Percentiles rank a stretch among this genome's conserved stretches.
These are phyloP conservation scores for Tenthredo amoena DNA, from an alignment of 2,888 invertebrate species.

Conservation along the genomic window DNA sequence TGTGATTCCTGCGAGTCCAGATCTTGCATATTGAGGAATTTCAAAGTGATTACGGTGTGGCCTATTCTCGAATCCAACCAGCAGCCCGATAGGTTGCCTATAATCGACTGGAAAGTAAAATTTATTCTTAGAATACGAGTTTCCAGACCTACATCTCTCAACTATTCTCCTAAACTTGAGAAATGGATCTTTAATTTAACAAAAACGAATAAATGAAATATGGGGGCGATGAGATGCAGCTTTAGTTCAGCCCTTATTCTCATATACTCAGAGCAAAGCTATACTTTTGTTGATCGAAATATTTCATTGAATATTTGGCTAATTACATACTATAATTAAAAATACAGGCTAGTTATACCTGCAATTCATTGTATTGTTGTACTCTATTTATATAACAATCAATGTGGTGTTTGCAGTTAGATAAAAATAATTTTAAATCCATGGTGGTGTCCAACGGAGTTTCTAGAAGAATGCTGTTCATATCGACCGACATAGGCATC, in stretches of 20 bases:
- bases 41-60: slow-evolving; percentile 59
- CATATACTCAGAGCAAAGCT: background rate
- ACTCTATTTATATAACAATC: slow-evolving; percentile 61
- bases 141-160: background rate
- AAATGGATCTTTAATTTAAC: background rate
- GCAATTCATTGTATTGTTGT: slow-evolving; percentile 60
- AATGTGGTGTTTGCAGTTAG: slow-evolving; percentile 62
- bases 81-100: slow-evolving; percentile 55
- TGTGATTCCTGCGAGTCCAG: slow-evolving; percentile 52
- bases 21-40: slow-evolving; percentile 57
- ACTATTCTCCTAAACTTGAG: background rate
- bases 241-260: background rate
- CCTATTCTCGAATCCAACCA: slow-evolving; percentile 59
- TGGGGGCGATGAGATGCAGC: background rate
- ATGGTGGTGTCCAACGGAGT: slow-evolving; percentile 56
- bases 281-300: background rate
- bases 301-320: background rate
- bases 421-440: slow-evolving; percentile 59
- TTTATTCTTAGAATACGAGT: background rate
- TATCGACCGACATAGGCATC: slow-evolving; percentile 64
- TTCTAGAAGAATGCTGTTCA: slow-evolving; percentile 58
- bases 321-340: slow-evolving; percentile 21
- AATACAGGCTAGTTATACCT: slow-evolving; percentile 55
- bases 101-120: slow-evolving; percentile 57
- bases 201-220: background rate